Evolutionary conservation across 2,113 vertebrate species (phyloP).

Genomic region (Chrysemys picta): DNA sequence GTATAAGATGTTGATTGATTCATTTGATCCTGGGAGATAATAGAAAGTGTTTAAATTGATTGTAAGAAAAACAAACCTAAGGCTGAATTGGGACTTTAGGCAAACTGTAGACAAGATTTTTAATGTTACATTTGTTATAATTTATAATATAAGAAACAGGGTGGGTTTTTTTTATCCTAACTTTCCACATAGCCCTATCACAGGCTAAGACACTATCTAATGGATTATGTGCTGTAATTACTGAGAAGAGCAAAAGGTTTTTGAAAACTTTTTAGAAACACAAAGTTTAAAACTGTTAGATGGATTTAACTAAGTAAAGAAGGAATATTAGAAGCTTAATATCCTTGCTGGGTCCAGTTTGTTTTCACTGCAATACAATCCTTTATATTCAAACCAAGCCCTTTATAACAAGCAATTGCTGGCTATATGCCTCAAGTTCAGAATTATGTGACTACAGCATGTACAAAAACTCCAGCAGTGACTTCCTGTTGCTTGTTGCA

Average conservation of each 20-base stretch:
- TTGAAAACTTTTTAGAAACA: not conserved
- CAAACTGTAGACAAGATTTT: slow-evolving; percentile 74
- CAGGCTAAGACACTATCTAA: not conserved
- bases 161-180: slow-evolving; percentile 21
- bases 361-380: not conserved
- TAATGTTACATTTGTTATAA: slow-evolving; percentile 75
- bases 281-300: not conserved
- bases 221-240: not conserved
- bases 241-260: slow-evolving; percentile 31
- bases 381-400: not conserved
- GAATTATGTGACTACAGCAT: not conserved
- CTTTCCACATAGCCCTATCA: not conserved
- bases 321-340: not conserved
- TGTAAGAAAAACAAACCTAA: slow-evolving; percentile 74
- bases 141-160: slow-evolving; percentile 62
- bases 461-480: not conserved
- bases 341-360: not conserved
- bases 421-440: slow-evolving; percentile 7
- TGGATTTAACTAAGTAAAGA: slow-evolving; percentile 5
- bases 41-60: slow-evolving; percentile 76
- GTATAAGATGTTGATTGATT: slow-evolving; percentile 80
- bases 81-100: slow-evolving; percentile 74
- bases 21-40: slow-evolving; percentile 81
- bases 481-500: not conserved
- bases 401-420: not conserved